These are phyloP conservation scores for Cynaeus angustus DNA, from an alignment of 2,888 invertebrate genomes.

Conservation along the genomic window DNA sequence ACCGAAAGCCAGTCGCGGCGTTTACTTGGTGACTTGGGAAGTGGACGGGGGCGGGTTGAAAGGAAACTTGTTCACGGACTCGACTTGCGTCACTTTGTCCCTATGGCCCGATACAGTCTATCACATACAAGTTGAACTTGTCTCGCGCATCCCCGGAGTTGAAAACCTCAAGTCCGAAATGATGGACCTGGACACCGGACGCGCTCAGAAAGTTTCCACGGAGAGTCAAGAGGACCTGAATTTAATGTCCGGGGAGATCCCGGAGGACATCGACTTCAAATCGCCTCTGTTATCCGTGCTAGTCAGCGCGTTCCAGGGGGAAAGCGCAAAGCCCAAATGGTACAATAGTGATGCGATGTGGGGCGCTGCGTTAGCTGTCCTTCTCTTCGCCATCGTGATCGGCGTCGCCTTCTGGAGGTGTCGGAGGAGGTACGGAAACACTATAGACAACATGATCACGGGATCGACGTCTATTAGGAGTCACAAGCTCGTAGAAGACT, in stretches of 20 bases:
- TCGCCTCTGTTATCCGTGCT: conserved; percentile 76
- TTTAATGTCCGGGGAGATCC: conserved; percentile 71
- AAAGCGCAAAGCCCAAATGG: conserved; percentile 74
- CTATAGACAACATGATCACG: conserved; percentile 74
- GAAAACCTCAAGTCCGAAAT: conserved; percentile 79
- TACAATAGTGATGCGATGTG: conserved; percentile 76
- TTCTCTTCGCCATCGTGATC: conserved; percentile 72
- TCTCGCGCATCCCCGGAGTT: conserved; percentile 77
- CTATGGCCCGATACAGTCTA: conserved; percentile 88
- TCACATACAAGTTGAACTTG: conserved; percentile 84
- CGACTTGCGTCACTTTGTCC: conserved; percentile 84
- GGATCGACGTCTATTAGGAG: conserved; percentile 77
- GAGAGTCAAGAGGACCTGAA: conserved; percentile 78
- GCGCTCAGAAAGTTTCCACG: conserved; percentile 78
- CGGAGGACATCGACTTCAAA: conserved; percentile 71
- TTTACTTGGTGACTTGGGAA: conserved; percentile 89
- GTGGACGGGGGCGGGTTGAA: conserved; percentile 87
- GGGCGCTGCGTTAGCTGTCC: conserved; percentile 76
- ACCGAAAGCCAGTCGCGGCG: conserved; percentile 78
- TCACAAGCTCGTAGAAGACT: conserved; percentile 78
- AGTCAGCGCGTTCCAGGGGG: conserved; percentile 78
- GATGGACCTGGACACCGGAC: conserved; percentile 79
- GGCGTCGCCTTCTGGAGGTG: conserved; percentile 76
- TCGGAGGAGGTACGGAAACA: conserved; percentile 74
- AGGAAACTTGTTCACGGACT: conserved; percentile 87